A percentile compares a stretch with the other conserved stretches of the same genome.
phyloP scores from a whole-genome alignment of 2,113 vertebrate genomes.

The Phycodurus eques region DNA sequence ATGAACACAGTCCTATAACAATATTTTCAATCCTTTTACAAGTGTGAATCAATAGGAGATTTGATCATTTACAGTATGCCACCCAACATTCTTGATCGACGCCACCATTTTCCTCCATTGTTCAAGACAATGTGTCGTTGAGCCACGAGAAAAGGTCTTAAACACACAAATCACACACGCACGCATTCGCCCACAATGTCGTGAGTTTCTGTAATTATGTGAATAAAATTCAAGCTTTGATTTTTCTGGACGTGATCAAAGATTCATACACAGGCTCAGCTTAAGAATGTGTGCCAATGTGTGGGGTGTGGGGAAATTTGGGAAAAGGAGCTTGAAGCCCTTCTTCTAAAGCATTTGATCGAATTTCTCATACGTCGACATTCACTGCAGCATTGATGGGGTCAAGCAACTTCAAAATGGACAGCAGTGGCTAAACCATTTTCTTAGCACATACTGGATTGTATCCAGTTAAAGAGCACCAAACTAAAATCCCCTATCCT shows the following conservation, averaged over 20 bases:
- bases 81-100: conserved; percentile 27
- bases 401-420: conserved; percentile 9
- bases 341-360: conserved; percentile 8
- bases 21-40: too few species aligned
- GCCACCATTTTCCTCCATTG: conserved; percentile 5
- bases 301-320: neutral
- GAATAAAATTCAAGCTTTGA: conserved; percentile 24
- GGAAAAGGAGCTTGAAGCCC: neutral
- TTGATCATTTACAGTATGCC: neutral
- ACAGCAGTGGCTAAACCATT: conserved; percentile 14
- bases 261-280: neutral
- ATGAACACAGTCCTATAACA: neutral
- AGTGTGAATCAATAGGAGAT: too few species aligned
- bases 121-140: conserved; percentile 11
- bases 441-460: conserved; percentile 35
- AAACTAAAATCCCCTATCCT: conserved; percentile 30
- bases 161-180: conserved; percentile 4
- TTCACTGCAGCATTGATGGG: conserved; percentile 13
- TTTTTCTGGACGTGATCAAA: conserved; percentile 33
- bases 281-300: neutral
- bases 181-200: neutral
- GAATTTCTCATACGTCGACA: conserved; percentile 6
- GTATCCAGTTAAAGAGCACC: conserved; percentile 17
- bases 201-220: conserved; percentile 6
- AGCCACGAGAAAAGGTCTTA: conserved; percentile 17